phyloP scores from a whole-genome alignment of 1,140 invertebrate genomes.

The Scaptomyza montana region DNA sequence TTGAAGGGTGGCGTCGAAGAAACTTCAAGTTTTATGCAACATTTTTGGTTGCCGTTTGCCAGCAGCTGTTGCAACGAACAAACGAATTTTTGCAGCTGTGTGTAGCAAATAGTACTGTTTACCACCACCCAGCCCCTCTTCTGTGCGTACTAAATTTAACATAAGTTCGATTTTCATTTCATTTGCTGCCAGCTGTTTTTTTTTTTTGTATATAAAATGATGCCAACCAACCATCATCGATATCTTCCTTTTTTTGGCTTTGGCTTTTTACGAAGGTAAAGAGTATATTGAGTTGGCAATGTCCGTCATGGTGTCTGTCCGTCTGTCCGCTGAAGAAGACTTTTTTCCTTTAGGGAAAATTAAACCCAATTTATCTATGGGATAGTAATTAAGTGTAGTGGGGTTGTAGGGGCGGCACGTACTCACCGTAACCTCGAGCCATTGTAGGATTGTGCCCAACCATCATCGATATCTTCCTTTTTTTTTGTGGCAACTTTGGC shows the following conservation, averaged over 20 bases:
- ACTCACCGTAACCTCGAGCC: too few relatives aligned
- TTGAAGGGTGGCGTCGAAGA: constrained; percentile 7
- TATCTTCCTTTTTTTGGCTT: neutral
- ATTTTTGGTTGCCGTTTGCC: constrained; percentile 46
- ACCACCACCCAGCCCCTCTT: neutral
- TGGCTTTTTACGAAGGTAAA: too few relatives aligned
- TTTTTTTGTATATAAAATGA: constrained; percentile 39
- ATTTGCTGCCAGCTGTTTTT: constrained; percentile 66
- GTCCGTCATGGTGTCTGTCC: too few relatives aligned
- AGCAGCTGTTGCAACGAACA: constrained; percentile 66
- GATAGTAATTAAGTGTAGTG: too few relatives aligned
- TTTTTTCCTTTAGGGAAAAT: too few relatives aligned
- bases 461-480: too few relatives aligned
- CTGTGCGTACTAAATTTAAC: constrained; percentile 60
- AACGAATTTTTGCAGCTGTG: constrained; percentile 64
- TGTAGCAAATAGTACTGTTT: constrained; percentile 19
- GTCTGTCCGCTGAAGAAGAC: too few relatives aligned
- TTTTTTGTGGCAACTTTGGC: neutral
- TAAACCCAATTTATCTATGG: too few relatives aligned
- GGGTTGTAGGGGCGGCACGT: too few relatives aligned
- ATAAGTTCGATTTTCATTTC: constrained; percentile 80
- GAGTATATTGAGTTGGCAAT: too few relatives aligned
- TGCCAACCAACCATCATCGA: neutral
- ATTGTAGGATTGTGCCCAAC: too few relatives aligned
- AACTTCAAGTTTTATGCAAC: constrained; percentile 70